Conservation (phyloP, 2,113 vertebrate genomes). For the Abramis brama region DNA sequence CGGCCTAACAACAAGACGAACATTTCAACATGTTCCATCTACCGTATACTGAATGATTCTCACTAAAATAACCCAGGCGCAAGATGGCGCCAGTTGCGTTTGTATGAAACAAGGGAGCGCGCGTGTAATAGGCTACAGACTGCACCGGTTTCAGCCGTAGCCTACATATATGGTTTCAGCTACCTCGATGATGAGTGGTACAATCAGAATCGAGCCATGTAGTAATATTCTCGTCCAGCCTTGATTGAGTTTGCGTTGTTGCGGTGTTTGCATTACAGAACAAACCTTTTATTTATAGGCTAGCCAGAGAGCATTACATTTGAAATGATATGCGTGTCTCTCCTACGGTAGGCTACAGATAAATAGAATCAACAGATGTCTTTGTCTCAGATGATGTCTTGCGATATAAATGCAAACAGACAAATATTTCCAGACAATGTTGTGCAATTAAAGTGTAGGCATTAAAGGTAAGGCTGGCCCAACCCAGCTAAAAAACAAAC, state of each 20-base stretch:
- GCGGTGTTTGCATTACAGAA: background rate
- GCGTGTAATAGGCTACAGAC: background rate
- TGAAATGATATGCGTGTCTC: background rate
- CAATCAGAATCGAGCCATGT: background rate
- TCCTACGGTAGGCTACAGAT: background rate
- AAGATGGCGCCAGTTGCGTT: background rate
- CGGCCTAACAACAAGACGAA: background rate
- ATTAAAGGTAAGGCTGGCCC: background rate
- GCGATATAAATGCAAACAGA: constrained; percentile 3
- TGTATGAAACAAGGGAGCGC: background rate
- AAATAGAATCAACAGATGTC: background rate
- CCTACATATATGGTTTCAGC: background rate
- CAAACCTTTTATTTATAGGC: background rate
- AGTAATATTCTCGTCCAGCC: background rate
- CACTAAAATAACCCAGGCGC: background rate
- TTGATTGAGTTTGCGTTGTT: background rate
- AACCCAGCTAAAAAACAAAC: background rate
- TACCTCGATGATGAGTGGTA: background rate
- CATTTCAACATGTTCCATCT: background rate
- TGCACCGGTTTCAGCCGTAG: background rate
- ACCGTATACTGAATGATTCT: background rate
- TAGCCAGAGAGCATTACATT: background rate
- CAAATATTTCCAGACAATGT: constrained; percentile 2
- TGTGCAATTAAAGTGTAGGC: too few species aligned
- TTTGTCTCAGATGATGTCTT: background rate